Evolutionary conservation across 2,113 vertebrate genomes (phyloP), one percentile per base, ranked within the genome.

Genomic region (Hemiscyllium ocellatum): DNA sequence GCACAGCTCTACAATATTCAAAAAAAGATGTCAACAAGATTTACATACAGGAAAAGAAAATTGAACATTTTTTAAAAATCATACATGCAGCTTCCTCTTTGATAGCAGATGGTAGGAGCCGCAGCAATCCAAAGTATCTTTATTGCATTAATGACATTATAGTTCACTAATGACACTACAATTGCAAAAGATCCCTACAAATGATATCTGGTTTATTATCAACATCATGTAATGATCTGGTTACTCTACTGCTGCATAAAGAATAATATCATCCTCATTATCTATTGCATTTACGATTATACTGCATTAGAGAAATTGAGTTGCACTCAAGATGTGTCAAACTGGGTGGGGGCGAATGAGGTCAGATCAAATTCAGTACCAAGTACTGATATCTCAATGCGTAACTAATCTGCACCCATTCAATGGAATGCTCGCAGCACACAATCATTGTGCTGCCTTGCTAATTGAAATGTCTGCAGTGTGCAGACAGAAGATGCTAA

Each of bases 131-230:
- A 95, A 72, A 95, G 50, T 76, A 10, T 95, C 94, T 95, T 95
- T 95, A 95, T 76, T 95, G 94, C 69, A 70, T 72, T 95, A 95
- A 72, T 95, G 69, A 95, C 52, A 72, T 33, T 72, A 72, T 69
- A 76, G 68, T 70, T 22, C 52, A 52, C 47, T 95, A 95, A 95
- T 95, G 69, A 76, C 47, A 72, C 22, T 52, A 72, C 68, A 95
- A 95, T 95, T 95, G 69, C 66, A 95, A 50, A 72, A 50, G 69
- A 76, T 26, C 69, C 69, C 47, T 47, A 70, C 94, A 95, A 15
- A 95, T 95, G 94, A 68, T 95, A 76, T 72, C 94, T 95, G 94
- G 68, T 42, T 95, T 52, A 72, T 52, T 1, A 10, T 47, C 94
- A 95, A 29, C 69, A 52, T 95, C 69, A 95, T 95, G 26, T 95